phyloP scores from a whole-genome alignment of 2,113 vertebrate genomes.

The Alouatta palliata region DNA sequence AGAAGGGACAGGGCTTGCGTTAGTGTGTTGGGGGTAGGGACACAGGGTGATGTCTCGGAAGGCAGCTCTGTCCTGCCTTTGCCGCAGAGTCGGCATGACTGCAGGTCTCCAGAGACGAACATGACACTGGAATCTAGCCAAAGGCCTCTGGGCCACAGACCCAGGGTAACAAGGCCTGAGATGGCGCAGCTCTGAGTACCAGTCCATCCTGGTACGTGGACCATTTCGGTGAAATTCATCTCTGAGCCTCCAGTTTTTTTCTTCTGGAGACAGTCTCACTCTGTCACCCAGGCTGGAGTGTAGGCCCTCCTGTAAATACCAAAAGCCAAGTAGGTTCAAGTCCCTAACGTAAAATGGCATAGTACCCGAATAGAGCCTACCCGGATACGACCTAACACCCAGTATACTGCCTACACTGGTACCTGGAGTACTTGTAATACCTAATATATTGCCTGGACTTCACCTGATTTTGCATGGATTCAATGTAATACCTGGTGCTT shows the following conservation, averaged over 20 bases:
- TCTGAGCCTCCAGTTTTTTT: too few relatives aligned
- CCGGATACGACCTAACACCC: too few relatives aligned
- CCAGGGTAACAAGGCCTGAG: too few relatives aligned
- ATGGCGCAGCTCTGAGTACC: accelerated
- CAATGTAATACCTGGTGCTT: background rate
- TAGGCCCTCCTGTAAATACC: too few relatives aligned
- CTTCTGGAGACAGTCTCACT: too few relatives aligned
- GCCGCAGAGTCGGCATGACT: accelerated
- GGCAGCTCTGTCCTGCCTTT: too few relatives aligned
- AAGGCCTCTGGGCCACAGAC: background rate
- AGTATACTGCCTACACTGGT: background rate
- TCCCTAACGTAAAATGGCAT: background rate
- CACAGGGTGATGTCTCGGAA: background rate
- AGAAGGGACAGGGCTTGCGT: background rate
- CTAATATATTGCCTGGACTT: background rate
- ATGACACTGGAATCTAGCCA: background rate
- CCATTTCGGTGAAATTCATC: accelerated
- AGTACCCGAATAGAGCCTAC: background rate
- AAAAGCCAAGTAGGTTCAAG: background rate
- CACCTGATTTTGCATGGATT: background rate
- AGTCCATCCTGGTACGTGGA: accelerated
- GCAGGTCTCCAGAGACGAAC: background rate
- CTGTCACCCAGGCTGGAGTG: too few relatives aligned
- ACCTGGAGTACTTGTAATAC: background rate
- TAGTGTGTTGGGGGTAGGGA: background rate